These are phyloP conservation scores for Eupithecia exiguata DNA, from an alignment of 2,888 invertebrate genomes.

Conservation along the genomic window DNA sequence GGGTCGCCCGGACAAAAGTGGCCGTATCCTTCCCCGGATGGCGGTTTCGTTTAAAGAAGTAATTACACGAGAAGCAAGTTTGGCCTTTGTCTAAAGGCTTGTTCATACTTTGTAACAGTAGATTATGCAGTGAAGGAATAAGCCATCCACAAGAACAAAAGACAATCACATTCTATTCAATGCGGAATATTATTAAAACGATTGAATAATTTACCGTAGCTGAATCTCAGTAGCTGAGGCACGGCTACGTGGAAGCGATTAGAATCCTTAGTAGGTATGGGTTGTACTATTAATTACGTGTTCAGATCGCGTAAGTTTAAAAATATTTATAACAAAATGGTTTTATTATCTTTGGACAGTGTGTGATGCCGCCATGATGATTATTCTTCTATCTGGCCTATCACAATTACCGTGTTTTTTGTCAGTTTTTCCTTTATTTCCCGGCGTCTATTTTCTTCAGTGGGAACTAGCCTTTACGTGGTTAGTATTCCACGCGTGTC, in stretches of 20 bases:
- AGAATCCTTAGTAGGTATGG: too few relatives aligned
- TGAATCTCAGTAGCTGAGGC: neutral
- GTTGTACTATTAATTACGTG: too few relatives aligned
- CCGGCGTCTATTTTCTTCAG: neutral
- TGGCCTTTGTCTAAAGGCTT: conserved; percentile 50
- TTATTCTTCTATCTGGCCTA: too few relatives aligned
- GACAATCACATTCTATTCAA: neutral
- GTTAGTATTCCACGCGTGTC: conserved; percentile 78
- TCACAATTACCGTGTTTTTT: too few relatives aligned
- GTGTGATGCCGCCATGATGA: too few relatives aligned
- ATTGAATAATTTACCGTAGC: neutral
- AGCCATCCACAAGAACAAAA: neutral
- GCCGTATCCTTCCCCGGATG: conserved; percentile 63
- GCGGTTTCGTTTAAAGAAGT: conserved; percentile 81
- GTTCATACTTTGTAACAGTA: conserved; percentile 10
- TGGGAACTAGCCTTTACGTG: conserved; percentile 47
- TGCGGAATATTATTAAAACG: neutral
- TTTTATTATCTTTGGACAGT: too few relatives aligned
- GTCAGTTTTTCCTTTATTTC: neutral
- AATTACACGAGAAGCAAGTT: conserved; percentile 79
- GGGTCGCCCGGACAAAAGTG: conserved; percentile 69
- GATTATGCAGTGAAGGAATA: neutral
- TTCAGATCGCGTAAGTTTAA: too few relatives aligned
- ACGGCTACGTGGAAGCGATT: neutral
- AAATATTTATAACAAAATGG: too few relatives aligned